Evolutionary conservation across 2,888 invertebrate genomes (phyloP), one percentile per base, ranked within the genome.

Genomic region (Idaea biselata): DNA sequence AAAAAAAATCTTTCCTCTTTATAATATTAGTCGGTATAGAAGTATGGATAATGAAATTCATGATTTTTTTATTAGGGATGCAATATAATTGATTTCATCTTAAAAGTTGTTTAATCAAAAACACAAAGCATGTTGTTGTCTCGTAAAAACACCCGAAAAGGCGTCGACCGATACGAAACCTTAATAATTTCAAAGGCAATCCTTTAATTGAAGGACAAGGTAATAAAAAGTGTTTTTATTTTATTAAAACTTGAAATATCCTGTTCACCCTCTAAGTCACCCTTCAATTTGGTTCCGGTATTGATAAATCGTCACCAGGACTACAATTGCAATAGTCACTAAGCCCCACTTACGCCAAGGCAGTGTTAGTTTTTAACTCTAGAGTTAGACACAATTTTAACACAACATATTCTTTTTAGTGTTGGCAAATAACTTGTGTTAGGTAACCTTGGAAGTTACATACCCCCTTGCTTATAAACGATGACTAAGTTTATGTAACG

Each of bases 251-350:
- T 54, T 25, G 33, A 55, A 16, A 55, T 16, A 31, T 25, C 18
- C 14, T n/a, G 17, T 16, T 16, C 18, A 32, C 54, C 18, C 56
- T 31, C 53, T 58, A 11, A 53, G 8, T 58, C 63, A 63, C 66
- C 68, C 68, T 54, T 59, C 53, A 59, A 16, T 25, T 54, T 31
- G 25, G 58, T 68, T 57, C 61, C 63, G 59, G 60, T 68, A 68
- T 68, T 58, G 66, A 68, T 58, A 60, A 60, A 68, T 66, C 64
- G 65, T 64, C 17, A 60, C 59, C 18, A 18, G 17, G 59, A 55
- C 58, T 44, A 44, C 8, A 44, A 6, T 33, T 33, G 7, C 33
- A 32, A 11, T 2, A 25, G 25, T 25, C 5, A 25, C 25, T 25
- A 25, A 25, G 25, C 5, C 5, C 25, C 5, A 25, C 1, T 25